These are phyloP conservation scores for Muntiacus muntjak DNA, from an alignment of 2,113 vertebrate species.

Conservation along the genomic window DNA sequence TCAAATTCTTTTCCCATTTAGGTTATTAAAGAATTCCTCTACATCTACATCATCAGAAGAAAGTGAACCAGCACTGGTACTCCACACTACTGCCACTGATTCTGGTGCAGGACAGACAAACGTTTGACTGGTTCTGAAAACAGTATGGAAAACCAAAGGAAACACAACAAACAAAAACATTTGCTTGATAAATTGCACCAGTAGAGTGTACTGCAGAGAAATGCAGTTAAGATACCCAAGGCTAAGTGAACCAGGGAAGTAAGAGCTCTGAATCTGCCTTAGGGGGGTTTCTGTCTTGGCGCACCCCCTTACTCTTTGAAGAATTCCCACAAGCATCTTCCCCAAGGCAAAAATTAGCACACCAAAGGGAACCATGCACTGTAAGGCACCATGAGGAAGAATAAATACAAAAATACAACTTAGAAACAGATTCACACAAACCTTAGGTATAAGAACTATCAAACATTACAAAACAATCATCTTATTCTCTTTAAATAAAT, in stretches of 20 bases:
- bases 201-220: not conserved
- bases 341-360: not conserved
- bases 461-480: not conserved
- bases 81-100: too few species aligned
- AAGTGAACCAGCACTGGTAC: not conserved
- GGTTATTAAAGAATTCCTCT: not conserved
- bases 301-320: not conserved
- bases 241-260: not conserved
- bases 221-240: not conserved
- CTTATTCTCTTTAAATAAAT: not conserved
- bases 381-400: not conserved
- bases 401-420: not conserved
- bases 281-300: not conserved
- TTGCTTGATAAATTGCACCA: not conserved
- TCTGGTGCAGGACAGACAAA: not conserved
- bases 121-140: not conserved
- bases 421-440: not conserved
- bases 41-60: not conserved
- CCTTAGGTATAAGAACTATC: not conserved
- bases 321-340: not conserved
- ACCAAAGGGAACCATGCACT: not conserved
- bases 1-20: not conserved
- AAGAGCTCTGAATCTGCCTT: not conserved
- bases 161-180: not conserved
- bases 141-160: not conserved